Evolutionary conservation across 2,888 invertebrate species (phyloP).

Genomic region (Sericinus montela): DNA sequence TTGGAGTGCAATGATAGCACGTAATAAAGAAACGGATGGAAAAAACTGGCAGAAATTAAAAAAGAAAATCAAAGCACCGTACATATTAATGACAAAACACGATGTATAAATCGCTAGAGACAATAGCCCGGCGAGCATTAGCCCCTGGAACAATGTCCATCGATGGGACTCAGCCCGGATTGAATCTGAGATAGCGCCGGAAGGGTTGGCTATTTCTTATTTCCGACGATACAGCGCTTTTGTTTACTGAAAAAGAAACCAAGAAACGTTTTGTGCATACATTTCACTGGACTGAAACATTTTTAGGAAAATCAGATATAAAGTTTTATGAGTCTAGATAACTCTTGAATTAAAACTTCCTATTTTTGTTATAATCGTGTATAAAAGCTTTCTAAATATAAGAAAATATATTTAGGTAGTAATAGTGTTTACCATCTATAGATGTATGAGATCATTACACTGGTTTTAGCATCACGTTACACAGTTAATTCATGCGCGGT

Average conservation of each 20-base stretch:
- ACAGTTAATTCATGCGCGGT: too few species aligned
- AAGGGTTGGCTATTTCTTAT: slow-evolving; percentile 61
- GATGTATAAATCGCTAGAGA: slow-evolving; percentile 69
- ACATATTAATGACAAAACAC: slow-evolving; percentile 70
- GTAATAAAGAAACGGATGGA: slow-evolving; percentile 1
- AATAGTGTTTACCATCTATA: too few species aligned
- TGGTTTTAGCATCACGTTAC: too few species aligned
- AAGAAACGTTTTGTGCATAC: not conserved
- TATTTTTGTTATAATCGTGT: too few species aligned
- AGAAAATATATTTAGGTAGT: too few species aligned
- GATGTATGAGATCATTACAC: too few species aligned
- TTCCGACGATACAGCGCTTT: slow-evolving; percentile 23
- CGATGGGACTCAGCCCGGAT: slow-evolving; percentile 70
- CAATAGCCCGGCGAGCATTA: slow-evolving; percentile 62
- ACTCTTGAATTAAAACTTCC: too few species aligned
- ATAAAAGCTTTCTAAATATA: too few species aligned
- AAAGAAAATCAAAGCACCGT: slow-evolving; percentile 56
- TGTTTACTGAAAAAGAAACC: slow-evolving; percentile 11
- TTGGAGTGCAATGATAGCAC: not conserved
- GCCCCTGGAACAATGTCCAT: slow-evolving; percentile 53
- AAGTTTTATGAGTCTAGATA: not conserved
- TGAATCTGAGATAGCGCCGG: slow-evolving; percentile 71
- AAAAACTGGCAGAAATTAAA: slow-evolving; percentile 39
- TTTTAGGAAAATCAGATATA: not conserved
- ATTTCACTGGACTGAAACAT: not conserved